Percentiles rank a stretch among this genome's conserved stretches.
Evolutionary conservation across 2,113 vertebrate species (phyloP).

Genomic region (Paramisgurnus dabryanus): DNA sequence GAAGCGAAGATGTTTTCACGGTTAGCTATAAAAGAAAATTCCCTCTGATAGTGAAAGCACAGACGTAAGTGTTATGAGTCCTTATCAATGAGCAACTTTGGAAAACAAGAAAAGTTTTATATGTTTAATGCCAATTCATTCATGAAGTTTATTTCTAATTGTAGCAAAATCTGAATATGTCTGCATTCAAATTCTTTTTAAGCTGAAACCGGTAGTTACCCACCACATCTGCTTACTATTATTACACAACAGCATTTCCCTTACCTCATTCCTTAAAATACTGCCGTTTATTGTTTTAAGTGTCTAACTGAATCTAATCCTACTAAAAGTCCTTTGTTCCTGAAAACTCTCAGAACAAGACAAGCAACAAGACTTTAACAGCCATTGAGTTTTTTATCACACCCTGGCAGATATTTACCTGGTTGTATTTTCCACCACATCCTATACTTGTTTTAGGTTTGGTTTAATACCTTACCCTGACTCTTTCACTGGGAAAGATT

Average conservation of each 20-base stretch:
- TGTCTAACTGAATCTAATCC: neutral
- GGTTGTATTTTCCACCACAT: conserved; percentile 14
- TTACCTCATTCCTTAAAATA: conserved; percentile 7
- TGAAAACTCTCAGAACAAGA: neutral
- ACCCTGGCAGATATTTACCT: neutral
- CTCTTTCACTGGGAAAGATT: neutral
- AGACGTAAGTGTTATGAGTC: neutral
- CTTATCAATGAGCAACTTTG: neutral
- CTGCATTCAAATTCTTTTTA: no score
- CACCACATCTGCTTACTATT: conserved; percentile 20
- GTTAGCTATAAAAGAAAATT: neutral
- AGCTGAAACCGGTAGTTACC: neutral
- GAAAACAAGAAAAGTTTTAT: no score
- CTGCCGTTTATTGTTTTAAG: conserved; percentile 33
- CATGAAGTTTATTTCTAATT: no score
- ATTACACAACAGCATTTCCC: conserved; percentile 37
- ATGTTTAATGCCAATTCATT: no score
- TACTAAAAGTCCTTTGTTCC: conserved; percentile 18
- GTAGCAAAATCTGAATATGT: no score
- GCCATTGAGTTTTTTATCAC: neutral
- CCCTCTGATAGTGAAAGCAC: conserved; percentile 1
- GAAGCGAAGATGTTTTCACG: neutral
- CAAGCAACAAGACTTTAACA: neutral
- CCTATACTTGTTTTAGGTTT: neutral
- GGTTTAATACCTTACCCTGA: neutral